Base-by-base conservation (phyloP, 1,140 invertebrate species). In the Cherax destructor region DNA sequence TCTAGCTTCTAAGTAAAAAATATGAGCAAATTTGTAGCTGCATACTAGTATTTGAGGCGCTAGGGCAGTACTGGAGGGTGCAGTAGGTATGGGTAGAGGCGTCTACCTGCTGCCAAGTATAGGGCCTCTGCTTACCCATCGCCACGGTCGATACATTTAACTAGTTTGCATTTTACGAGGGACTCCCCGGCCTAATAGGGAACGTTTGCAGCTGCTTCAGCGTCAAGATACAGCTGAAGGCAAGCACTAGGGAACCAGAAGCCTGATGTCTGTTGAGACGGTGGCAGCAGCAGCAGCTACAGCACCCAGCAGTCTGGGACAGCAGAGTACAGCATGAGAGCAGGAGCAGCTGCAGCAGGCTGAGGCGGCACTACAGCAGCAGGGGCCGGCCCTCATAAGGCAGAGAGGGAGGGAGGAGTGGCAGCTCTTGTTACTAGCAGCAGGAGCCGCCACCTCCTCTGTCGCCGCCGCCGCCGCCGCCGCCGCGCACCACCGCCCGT, bases 121-220 rank as follows among this genome's bases (percentile, higher is more conserved):
- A 59, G 85, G 76, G 74, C 69, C 56, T 52, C 24, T 56, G 85
- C 74, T 59, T 47, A 59, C 52, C 85, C 59, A 86, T 78, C 50
- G 30, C 76, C 74, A 47, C 85, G 85, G 85, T 86, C 85, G 85
- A 86, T 86, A 78, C 85, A 59, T 86, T 76, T 86, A 86, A 86
- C 85, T 86, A 86, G 85, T 86, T 78, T 78, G 56, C 85, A 86
- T 86, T 86, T 86, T 86, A 76, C 56, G 72, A 78, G 47, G 5
- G 79, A 78, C 30, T 76, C 74, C 74, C 72, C 52, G 85, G 56
- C 85, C 76, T 86, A 86, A 86, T 86, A 86, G 74, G 85, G 85
- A 77, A 52, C 56, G 85, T 21, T 69, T 78, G 49, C 72, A 76
- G 72, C 72, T 78, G 74, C 59, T 61, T 61, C 4, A 69, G 59